Evolutionary conservation across 2,888 invertebrate genomes (phyloP).

Genomic region (Lomographa bimaculata): DNA sequence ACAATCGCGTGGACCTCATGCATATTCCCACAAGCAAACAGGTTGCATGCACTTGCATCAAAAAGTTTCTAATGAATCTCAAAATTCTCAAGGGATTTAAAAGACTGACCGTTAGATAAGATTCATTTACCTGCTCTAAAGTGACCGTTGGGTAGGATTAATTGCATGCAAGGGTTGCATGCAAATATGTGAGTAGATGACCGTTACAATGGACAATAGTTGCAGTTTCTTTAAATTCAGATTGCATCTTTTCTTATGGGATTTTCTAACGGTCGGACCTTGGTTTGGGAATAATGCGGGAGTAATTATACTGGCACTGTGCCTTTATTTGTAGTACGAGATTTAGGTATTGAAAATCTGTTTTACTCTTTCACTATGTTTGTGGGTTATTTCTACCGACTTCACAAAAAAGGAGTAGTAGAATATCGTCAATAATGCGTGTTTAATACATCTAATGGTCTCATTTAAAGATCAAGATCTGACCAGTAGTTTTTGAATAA

Average conservation of each 20-base stretch:
- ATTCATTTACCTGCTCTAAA: constrained; percentile 7
- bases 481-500: too few species aligned
- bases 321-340: too few species aligned
- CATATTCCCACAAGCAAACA: constrained; percentile 60
- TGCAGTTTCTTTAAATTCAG: constrained; percentile 13
- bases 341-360: too few species aligned
- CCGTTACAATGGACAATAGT: constrained; percentile 49
- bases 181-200: constrained; percentile 54
- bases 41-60: constrained; percentile 67
- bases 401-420: too few species aligned
- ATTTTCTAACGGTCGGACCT: constrained; percentile 28
- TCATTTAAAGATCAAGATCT: too few species aligned
- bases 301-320: too few species aligned
- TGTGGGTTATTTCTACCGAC: too few species aligned
- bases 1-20: constrained; percentile 45
- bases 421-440: too few species aligned
- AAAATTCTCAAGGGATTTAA: constrained; percentile 30
- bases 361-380: too few species aligned
- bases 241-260: constrained; percentile 19
- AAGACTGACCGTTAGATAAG: constrained; percentile 48
- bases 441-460: too few species aligned
- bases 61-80: constrained; percentile 28
- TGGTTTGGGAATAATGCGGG: constrained; percentile 1
- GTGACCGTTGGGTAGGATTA: constrained; percentile 39
- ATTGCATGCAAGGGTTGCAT: constrained; percentile 49